Conservation (phyloP, 2,797 vertebrate species). For the Tenualosa ilisha region DNA sequence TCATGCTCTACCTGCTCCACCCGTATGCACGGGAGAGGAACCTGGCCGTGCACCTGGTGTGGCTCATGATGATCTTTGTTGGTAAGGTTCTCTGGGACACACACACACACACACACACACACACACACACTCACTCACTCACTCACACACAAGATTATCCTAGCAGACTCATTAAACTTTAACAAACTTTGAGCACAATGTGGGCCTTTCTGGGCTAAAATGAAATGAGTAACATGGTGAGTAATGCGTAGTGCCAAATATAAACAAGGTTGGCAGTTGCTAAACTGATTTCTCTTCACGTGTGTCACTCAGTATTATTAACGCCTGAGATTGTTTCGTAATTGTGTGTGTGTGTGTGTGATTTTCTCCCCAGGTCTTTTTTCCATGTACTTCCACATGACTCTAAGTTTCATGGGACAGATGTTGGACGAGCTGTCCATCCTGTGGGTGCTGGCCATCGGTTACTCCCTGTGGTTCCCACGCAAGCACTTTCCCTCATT, state of each 20-base stretch:
- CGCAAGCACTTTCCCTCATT: conserved; percentile 81
- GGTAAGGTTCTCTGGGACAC: conserved; percentile 72
- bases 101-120: too few species aligned
- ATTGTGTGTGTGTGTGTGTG: not conserved
- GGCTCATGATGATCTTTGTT: conserved; percentile 81
- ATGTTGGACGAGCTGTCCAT: conserved; percentile 93
- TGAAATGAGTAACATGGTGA: not conserved
- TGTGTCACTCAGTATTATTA: not conserved
- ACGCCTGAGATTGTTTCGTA: not conserved
- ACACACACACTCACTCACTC: too few species aligned
- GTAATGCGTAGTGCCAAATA: not conserved
- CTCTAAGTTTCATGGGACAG: conserved; percentile 91
- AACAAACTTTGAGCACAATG: not conserved
- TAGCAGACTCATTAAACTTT: not conserved
- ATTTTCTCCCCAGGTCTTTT: conserved; percentile 77
- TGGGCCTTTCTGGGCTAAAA: too few species aligned
- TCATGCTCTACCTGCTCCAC: conserved; percentile 86
- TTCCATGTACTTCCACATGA: conserved; percentile 94
- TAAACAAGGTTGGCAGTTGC: not conserved
- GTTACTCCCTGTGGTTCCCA: conserved; percentile 89
- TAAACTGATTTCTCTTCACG: not conserved
- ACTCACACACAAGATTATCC: not conserved
- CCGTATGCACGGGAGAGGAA: conserved; percentile 81
- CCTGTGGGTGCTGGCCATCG: conserved; percentile 84
- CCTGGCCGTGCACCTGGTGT: conserved; percentile 71